Base-by-base conservation (phyloP, 1,140 invertebrate species). In the Achroia grisella region DNA sequence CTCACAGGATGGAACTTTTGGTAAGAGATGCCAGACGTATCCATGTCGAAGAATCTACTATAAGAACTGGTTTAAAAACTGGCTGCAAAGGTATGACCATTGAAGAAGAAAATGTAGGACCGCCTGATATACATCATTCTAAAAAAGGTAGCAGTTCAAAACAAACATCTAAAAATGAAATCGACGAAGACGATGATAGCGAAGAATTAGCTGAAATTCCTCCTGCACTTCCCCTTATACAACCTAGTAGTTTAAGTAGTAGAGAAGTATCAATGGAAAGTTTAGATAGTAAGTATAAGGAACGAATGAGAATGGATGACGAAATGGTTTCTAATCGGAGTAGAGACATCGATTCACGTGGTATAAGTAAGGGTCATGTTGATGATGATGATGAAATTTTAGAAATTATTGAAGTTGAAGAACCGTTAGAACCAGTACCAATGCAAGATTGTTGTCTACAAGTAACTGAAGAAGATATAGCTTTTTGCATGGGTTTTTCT, bases 381-480 rank as follows among this genome's bases (percentile, higher is more conserved):
- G 89, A 87, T 47, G 87, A 86, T 44, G 86, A 90, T 41, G 91
- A 93, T 56, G 92, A 93, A 65, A 91, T 94, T 56, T 79, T 94
- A 53, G 93, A 95, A 87, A 93, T 94, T 51, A 92, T 94, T 42
- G 93, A 95, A 76, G 90, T 95, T 0, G 92, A 93, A 68, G 93
- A 95, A 79, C 90, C 90, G 1, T 84, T 91, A 47, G 93, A 94
- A 74, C 91, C 92, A 2, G 93, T 94, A 9, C 93, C 93, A 10
- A 95, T 91, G 87, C 91, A 93, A 75, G 94, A 95, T 67, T 92
- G 89, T 46, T 94, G 93, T 59, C 81, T 95, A 14, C 94, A 96
- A 86, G 95, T 96, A 1, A 97, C 94, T 1, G 95, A 97, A 86
- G 95, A 96, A 82, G 95, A 97, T 67, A 96, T 97, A 34, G 94